Conservation (phyloP, 2,113 vertebrate genomes). For the Planiliza haematocheilus region DNA sequence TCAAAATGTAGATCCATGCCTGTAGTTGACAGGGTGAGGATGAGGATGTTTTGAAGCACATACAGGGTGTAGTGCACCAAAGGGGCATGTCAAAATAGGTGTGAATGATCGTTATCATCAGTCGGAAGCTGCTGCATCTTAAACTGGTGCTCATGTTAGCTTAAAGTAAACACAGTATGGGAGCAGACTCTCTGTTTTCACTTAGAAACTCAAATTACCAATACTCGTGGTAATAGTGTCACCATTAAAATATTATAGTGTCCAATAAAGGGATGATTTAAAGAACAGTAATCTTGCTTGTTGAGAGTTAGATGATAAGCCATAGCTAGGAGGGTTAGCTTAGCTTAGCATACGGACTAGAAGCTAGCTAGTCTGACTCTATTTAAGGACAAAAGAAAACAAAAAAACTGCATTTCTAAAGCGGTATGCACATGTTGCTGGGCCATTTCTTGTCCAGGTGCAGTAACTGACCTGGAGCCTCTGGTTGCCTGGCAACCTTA, state of each 20-base stretch:
- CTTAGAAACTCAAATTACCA: no score
- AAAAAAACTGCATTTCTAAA: no score
- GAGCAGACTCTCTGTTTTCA: background rate
- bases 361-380: background rate
- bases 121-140: constrained; percentile 3
- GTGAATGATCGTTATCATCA: background rate
- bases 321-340: no score
- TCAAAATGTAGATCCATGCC: constrained; percentile 5
- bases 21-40: no score
- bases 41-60: constrained; percentile 7
- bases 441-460: background rate
- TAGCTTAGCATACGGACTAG: background rate
- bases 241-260: background rate
- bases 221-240: no score
- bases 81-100: constrained; percentile 12
- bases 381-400: no score
- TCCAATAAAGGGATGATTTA: background rate
- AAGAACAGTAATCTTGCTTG: no score
- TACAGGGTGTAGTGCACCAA: background rate
- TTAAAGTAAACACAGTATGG: background rate
- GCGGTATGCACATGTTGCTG: background rate
- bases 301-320: no score
- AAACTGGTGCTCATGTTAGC: background rate
- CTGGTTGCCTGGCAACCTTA: background rate
- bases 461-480: background rate